Conservation (phyloP, 2,888 invertebrate species). For the Saturnia pavonia region DNA sequence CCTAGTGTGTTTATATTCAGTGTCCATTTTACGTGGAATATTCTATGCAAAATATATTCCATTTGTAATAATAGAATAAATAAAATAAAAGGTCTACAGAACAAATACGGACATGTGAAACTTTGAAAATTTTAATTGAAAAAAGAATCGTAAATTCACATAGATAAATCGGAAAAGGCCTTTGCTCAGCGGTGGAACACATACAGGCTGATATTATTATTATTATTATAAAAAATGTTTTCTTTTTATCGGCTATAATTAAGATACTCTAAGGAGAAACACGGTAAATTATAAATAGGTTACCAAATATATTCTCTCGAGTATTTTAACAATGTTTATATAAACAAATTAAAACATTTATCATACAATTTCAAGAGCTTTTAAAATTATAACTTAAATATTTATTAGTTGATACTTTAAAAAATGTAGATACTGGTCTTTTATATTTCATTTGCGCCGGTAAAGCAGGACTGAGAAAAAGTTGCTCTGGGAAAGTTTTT, state of each 20-base stretch:
- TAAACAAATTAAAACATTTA: conserved; percentile 2
- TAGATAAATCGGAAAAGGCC: no score
- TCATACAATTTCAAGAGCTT: not conserved
- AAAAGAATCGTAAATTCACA: no score
- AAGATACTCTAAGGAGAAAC: not conserved
- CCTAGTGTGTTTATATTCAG: conserved; percentile 27
- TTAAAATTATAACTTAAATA: conserved; percentile 5
- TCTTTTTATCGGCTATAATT: not conserved
- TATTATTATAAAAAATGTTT: not conserved
- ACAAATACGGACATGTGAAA: not conserved
- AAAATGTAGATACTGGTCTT: conserved; percentile 39
- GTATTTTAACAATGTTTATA: not conserved
- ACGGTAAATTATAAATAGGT: conserved; percentile 1
- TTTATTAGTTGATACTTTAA: conserved; percentile 24
- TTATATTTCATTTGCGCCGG: conserved; percentile 47
- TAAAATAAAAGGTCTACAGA: no score
- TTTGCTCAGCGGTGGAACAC: no score
- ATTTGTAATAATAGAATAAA: no score
- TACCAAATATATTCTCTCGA: not conserved
- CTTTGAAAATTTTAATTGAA: not conserved
- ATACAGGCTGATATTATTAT: no score
- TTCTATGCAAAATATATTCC: not conserved
- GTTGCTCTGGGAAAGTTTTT: conserved; percentile 55
- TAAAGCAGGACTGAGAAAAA: conserved; percentile 39
- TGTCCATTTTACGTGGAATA: not conserved